Evolutionary conservation across 2,113 vertebrate genomes (phyloP).

Genomic region (Sphaerodactylus townsendi): DNA sequence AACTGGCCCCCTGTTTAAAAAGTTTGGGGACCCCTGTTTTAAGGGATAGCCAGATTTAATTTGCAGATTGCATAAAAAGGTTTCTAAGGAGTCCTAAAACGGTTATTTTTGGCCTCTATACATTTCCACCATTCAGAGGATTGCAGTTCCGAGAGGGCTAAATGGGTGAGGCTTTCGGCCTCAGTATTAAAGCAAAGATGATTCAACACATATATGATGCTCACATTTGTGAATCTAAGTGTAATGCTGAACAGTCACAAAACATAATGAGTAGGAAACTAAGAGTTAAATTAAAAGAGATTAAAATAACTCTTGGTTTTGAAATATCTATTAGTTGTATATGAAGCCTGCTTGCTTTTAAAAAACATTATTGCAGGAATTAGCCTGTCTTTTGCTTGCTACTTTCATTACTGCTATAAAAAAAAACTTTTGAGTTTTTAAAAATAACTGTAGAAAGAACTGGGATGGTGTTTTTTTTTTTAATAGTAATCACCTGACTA

Average conservation of each 20-base stretch:
- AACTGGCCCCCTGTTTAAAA: no score
- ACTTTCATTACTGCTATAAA: background rate
- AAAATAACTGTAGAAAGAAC: background rate
- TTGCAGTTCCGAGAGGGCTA: no score
- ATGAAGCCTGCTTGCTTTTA: background rate
- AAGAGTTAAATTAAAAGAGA: background rate
- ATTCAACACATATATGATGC: background rate
- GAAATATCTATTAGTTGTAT: background rate
- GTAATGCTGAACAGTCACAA: background rate
- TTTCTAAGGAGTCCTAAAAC: no score
- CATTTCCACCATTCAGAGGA: no score
- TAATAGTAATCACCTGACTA: constrained; percentile 13
- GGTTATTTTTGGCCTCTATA: no score
- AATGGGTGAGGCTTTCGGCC: no score
- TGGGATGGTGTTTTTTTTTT: constrained; percentile 24
- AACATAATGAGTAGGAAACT: background rate
- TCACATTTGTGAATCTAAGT: background rate
- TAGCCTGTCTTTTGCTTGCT: background rate
- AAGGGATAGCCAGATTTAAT: no score
- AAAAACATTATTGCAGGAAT: background rate
- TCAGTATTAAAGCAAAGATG: no score
- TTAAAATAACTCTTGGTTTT: background rate
- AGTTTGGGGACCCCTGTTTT: no score
- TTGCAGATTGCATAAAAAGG: no score
- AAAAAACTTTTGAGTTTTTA: background rate